Percentiles rank a stretch among this genome's conserved stretches.
phyloP scores from a whole-genome alignment of 2,113 vertebrate species.

The Vulpes vulpes region DNA sequence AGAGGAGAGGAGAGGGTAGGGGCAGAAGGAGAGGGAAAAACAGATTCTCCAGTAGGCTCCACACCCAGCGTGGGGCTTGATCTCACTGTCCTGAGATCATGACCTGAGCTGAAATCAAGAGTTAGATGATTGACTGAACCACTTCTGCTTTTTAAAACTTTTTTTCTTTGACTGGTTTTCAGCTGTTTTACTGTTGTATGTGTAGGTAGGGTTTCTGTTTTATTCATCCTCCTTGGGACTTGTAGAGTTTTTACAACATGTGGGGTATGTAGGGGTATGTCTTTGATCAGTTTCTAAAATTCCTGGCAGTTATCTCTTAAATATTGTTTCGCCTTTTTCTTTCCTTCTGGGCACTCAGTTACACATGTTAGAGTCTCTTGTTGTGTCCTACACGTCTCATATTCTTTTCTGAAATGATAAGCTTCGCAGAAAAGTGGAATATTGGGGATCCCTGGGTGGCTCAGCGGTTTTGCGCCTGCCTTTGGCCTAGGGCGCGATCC shows the following conservation, averaged over 20 bases:
- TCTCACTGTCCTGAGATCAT: not conserved
- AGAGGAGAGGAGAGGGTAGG: not conserved
- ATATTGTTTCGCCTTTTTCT: not conserved
- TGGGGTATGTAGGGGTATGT: not conserved
- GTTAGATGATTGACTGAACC: not conserved
- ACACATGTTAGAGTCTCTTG: not conserved
- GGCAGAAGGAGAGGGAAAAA: not conserved
- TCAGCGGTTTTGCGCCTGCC: too few relatives aligned
- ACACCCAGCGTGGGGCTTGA: not conserved
- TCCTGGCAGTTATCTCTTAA: not conserved
- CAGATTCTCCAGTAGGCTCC: not conserved
- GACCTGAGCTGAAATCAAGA: not conserved
- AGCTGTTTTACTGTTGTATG: not conserved
- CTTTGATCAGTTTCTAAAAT: constrained; percentile 28
- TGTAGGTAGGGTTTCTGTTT: not conserved
- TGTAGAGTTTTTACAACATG: not conserved
- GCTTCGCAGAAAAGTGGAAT: not conserved
- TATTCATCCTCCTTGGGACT: not conserved
- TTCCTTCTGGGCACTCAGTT: not conserved
- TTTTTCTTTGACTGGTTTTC: not conserved
- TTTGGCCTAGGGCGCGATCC: too few relatives aligned
- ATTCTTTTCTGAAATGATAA: constrained; percentile 9
- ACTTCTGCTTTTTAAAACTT: not conserved
- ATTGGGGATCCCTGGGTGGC: not conserved
- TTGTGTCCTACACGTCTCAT: not conserved